Base-by-base conservation (phyloP, 1,140 invertebrate genomes). In the Arctopsyche grandis region DNA sequence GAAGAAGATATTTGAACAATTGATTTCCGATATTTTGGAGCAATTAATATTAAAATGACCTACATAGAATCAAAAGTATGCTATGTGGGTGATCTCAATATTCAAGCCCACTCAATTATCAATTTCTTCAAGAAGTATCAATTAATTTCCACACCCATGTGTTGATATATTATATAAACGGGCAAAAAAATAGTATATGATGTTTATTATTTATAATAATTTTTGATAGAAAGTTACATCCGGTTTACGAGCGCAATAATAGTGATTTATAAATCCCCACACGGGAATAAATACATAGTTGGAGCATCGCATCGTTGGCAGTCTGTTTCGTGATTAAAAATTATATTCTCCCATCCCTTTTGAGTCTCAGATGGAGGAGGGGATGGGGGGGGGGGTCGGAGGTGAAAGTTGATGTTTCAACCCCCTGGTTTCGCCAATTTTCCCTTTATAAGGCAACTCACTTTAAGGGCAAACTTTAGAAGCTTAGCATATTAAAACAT, bases 401-500 rank as follows among this genome's bases (percentile, higher is more conserved):
- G 71, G 46, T 46, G 71, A 56, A 56, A 56, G 71, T 74, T 56
- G 46, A 46, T 74, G 44, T n/a, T 56, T 48, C 16, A n/a, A 22
- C 16, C 71, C 48, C 63, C 9, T 21, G 48, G 71, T 74, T 74
- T 74, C 24, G 46, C 43, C 71, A 46, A 74, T 74, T 74, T 46
- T 74, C 71, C 48, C 71, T 74, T 74, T 74, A 74, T 74, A 74
- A 38, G 71, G 71, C 43, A 29, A 74, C 71, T 74, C 71, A 74
- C 48, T 74, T 74, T 74, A 74, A 74, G 71, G 71, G 24, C 5
- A 74, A 74, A 74, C 71, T 74, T 74, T 29, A 48, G 71, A 46
- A 46, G 71, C 71, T 74, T 74, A 74, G 71, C 71, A 74, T 74
- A 74, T 74, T 74, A 74, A 74, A 74, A 46, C 71, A 74, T 74